Evolutionary conservation across 1,140 invertebrate species (phyloP), one percentile per base, ranked within the genome.

Genomic region (Procambarus virginalis): DNA sequence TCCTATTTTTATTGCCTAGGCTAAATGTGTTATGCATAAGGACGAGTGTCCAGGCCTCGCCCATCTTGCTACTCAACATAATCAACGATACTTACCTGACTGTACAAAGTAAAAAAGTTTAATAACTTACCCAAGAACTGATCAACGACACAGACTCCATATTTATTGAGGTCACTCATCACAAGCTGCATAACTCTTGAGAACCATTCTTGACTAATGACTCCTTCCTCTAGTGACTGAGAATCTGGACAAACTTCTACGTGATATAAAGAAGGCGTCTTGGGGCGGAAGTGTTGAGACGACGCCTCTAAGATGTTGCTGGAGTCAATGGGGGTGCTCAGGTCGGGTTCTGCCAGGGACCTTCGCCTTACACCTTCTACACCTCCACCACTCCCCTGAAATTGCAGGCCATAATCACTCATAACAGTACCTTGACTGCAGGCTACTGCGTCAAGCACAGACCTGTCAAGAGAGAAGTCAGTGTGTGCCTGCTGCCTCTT

Each of bases 131-230:
- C 87, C 3, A 89, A 48, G 58, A 89, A 89, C n/a, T 78, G 17
- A 17, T 89, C 87, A 58, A 89, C 81, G 34, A 84, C 87, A 48
- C 87, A 89, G 73, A 89, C 87, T 34, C 87, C 87, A 77, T 84
- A 89, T 34, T 77, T 49, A 79, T 89, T 89, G 70, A 89, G 87
- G 81, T 89, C 81, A 1, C 46, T 49, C 1, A 84, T 84, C n/a
- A 89, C 81, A 48, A 60, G 14, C n/a, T 60, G 49, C 80, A 78
- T 48, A 12, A 89, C 46, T 3, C 45, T 58, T 6, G 68, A 34
- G 34, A 89, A 77, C 87, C 87, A 78, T 12, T 83, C 80, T 60
- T 83, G 81, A 79, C 75, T 79, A 48, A 84, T 78, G 9, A 81
- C 87, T n/a, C 73, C 55, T 5, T 84, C 80, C 73, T 84, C 87